Base-by-base conservation (phyloP, 2,113 vertebrate species). In the Megaceryle torquata region DNA sequence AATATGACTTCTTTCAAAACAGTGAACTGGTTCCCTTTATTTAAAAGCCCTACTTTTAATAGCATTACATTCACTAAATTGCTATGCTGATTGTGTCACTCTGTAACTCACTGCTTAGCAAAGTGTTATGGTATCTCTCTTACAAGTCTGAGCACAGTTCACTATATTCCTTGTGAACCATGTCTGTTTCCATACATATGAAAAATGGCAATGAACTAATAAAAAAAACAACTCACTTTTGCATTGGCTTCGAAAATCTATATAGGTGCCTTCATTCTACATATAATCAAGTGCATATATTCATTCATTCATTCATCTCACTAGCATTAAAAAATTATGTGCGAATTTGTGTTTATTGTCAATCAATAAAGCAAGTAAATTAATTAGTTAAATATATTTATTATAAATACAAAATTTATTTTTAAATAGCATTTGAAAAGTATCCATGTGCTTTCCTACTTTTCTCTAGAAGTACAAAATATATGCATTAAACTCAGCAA, bases 1-100 rank as follows among this genome's bases (percentile, higher is more conserved):
- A 97, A 95, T 97, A 96, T 85, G 87, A 97, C 93, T 98, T 97
- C 89, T 96, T 98, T 97, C 94, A 96, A 97, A 98, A 97, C 87
- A 98, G 83, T 1, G 43, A 97, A 96, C 88, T 70, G 80, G 59
- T 96, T 97, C 93, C 88, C 79, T 96, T 93, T 85, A 96, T 97
- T 94, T 97, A 97, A 98, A 97, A 96, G 69, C 57, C 46, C 44
- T 92, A 82, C 86, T 97, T 97, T 83, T 94, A 97, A 96, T 79
- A 97, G 78, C 92, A 95, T 93, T 95, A 96, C 91, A 93, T 68
- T 50, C 51, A 84, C 67, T 84, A 75, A 96, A 97, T 96, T 97
- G 63, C 74, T 93, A 97, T 28, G 2, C 54, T 74, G 94, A 95
- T 86, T 72, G 82, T 93, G 92, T 94, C 89, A 96, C 61, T 90